phyloP scores from a whole-genome alignment of 2,113 vertebrate species.

The Drymodes brunneopygia region DNA sequence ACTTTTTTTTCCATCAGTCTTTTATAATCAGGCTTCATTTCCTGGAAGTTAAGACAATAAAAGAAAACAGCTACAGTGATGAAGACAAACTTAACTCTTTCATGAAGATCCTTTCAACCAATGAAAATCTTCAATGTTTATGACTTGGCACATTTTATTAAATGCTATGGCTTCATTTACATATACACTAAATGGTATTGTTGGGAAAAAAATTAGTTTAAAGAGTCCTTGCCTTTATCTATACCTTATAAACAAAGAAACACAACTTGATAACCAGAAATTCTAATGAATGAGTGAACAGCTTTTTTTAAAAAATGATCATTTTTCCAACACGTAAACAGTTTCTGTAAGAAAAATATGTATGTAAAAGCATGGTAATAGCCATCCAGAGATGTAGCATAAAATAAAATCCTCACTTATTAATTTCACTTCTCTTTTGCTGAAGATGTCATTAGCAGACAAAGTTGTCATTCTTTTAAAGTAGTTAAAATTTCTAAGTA shows the following conservation, averaged over 20 bases:
- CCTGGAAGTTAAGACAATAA: constrained; percentile 57
- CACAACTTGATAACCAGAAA: neutral
- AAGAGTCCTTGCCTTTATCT: neutral
- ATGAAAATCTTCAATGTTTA: neutral
- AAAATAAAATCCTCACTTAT: neutral
- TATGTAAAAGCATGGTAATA: neutral
- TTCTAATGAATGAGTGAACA: neutral
- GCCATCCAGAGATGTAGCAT: neutral
- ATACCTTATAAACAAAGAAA: neutral
- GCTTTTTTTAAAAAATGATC: neutral
- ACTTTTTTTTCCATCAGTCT: constrained; percentile 27
- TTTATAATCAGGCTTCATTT: constrained; percentile 51
- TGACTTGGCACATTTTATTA: neutral
- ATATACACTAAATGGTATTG: neutral
- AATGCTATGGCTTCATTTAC: constrained; percentile 15
- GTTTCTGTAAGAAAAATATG: neutral
- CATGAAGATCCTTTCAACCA: neutral
- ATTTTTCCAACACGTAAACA: neutral
- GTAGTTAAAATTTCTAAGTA: constrained; percentile 19
- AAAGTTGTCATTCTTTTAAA: neutral
- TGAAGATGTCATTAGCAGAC: neutral
- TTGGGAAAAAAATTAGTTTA: neutral
- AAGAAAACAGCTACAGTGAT: constrained; percentile 7
- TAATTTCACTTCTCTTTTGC: neutral
- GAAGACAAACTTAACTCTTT: constrained; percentile 38